Conservation (phyloP, 2,797 vertebrate species). For the Tauraco hartlaubi region DNA sequence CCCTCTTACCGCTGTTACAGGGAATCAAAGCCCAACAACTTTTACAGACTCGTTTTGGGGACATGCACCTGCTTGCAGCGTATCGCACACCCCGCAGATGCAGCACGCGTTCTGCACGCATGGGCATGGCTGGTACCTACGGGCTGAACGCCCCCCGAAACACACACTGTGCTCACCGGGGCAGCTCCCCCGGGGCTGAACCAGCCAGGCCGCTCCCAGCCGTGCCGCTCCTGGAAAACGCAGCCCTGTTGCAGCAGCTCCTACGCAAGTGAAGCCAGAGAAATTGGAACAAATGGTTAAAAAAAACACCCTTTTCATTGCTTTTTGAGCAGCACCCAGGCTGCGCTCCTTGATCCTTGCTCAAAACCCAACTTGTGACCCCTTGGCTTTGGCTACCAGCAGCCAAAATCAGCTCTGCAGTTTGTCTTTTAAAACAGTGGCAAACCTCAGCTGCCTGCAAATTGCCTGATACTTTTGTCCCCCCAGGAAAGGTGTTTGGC, state of each 20-base stretch:
- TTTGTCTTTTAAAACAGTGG: neutral
- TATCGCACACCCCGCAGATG: rapidly evolving
- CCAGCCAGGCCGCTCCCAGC: conserved; percentile 98
- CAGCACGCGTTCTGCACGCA: rapidly evolving
- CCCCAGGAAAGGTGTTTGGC: neutral
- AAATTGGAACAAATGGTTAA: neutral
- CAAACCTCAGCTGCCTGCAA: neutral
- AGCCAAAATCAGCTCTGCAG: neutral
- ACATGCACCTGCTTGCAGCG: neutral
- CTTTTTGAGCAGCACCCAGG: neutral
- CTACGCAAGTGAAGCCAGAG: conserved; percentile 59
- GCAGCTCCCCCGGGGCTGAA: conserved; percentile 84
- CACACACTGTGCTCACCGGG: conserved; percentile 78
- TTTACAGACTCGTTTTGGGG: neutral
- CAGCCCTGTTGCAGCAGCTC: conserved; percentile 90
- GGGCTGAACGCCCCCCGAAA: neutral
- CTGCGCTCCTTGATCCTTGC: rapidly evolving
- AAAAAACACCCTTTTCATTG: neutral
- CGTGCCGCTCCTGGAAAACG: conserved; percentile 94
- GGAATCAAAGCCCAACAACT: neutral
- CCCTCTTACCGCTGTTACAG: neutral
- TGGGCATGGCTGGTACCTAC: rapidly evolving
- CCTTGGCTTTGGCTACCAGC: neutral
- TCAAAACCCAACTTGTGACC: rapidly evolving
- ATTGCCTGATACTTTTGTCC: neutral